phyloP scores from a whole-genome alignment of 2,888 invertebrate genomes.

The Tetragonisca angustula region DNA sequence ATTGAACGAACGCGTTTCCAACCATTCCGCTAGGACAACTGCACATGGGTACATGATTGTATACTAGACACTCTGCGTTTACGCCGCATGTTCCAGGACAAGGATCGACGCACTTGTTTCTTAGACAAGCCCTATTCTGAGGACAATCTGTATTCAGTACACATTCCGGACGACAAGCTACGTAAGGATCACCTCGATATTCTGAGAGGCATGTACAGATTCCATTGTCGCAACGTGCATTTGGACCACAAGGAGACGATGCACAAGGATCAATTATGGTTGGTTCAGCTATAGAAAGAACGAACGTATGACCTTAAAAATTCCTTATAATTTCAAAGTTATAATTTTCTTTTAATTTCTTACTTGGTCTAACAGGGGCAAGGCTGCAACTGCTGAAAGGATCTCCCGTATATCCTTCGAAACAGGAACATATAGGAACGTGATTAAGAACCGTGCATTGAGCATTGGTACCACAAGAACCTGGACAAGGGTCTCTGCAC shows the following conservation, averaged over 20 bases:
- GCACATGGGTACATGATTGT: constrained; percentile 92
- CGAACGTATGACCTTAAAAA: not conserved
- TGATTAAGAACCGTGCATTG: constrained; percentile 92
- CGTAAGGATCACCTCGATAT: constrained; percentile 90
- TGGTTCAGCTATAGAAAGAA: constrained; percentile 2
- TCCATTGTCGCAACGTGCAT: constrained; percentile 89
- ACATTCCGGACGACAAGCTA: constrained; percentile 92
- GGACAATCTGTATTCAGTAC: constrained; percentile 91
- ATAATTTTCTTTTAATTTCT: not conserved
- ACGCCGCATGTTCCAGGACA: constrained; percentile 92
- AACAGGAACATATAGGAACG: constrained; percentile 92
- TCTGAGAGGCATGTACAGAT: constrained; percentile 90
- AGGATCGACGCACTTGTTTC: constrained; percentile 91
- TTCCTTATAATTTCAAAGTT: not conserved
- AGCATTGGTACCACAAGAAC: constrained; percentile 90
- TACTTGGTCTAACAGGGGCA: not conserved
- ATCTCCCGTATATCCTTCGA: constrained; percentile 92
- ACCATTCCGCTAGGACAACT: constrained; percentile 86
- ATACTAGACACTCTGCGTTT: constrained; percentile 90
- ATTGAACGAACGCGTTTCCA: constrained; percentile 85
- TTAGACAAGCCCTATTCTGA: constrained; percentile 88
- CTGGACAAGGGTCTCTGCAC: constrained; percentile 90
- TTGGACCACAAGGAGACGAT: constrained; percentile 91
- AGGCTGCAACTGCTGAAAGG: constrained; percentile 87
- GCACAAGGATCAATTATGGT: constrained; percentile 87